Percentiles rank a stretch among this genome's conserved stretches.
These are phyloP conservation scores for Albula glossodonta DNA, from an alignment of 2,113 vertebrate species.

Conservation along the genomic window DNA sequence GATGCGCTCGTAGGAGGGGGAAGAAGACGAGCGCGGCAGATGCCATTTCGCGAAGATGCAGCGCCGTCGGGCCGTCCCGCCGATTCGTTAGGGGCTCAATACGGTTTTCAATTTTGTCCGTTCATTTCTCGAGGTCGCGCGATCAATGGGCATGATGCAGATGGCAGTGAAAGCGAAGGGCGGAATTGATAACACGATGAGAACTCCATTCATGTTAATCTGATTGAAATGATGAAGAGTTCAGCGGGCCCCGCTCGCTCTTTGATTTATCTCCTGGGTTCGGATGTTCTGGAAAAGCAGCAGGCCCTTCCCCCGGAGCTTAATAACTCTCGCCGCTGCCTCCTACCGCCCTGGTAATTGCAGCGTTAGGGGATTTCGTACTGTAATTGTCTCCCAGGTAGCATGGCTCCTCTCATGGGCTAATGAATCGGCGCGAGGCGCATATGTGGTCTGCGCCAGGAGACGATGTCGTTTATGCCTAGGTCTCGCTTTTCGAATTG, in stretches of 20 bases:
- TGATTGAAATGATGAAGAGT: constrained; percentile 11
- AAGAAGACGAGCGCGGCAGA: not conserved
- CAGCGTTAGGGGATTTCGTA: constrained; percentile 27
- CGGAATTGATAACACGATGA: not conserved
- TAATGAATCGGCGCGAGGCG: constrained; percentile 15
- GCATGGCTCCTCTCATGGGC: not conserved
- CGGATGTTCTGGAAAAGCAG: not conserved
- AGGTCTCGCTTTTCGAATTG: not conserved
- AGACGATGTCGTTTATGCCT: not conserved
- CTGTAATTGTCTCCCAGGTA: constrained; percentile 29
- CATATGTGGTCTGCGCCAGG: not conserved
- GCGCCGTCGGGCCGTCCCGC: not conserved
- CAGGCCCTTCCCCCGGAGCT: not conserved
- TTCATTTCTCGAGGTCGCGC: not conserved
- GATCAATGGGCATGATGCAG: not conserved
- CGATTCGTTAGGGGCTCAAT: not conserved
- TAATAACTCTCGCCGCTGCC: constrained; percentile 13
- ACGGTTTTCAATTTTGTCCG: not conserved
- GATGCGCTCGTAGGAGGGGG: not conserved
- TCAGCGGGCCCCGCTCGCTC: not conserved
- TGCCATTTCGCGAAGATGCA: not conserved
- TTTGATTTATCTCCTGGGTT: not conserved
- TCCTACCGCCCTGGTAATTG: constrained; percentile 21
- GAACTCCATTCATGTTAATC: not conserved
- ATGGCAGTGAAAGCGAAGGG: not conserved